A percentile compares a stretch with the other conserved stretches of the same genome.
These are phyloP conservation scores for Aphis craccivora DNA, from an alignment of 1,140 invertebrate genomes.

Conservation along the genomic window DNA sequence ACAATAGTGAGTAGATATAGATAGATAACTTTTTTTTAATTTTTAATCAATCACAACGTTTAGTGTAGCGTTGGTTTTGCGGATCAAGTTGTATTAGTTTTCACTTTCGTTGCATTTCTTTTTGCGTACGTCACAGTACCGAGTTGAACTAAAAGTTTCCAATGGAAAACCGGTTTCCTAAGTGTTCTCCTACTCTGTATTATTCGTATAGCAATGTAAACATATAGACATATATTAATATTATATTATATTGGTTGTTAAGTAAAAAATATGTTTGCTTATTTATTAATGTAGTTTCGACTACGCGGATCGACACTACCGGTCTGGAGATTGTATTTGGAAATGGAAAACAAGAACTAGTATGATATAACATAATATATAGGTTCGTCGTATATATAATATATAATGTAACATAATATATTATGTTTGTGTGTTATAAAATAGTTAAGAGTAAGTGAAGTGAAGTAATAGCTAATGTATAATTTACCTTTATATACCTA, in stretches of 20 bases:
- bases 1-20: not conserved
- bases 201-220: not conserved
- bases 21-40: not conserved
- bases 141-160: conserved; percentile 38
- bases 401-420: not conserved
- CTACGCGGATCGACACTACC: not conserved
- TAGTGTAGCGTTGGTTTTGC: not conserved
- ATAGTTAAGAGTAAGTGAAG: not conserved
- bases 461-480: not conserved
- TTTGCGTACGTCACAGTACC: not conserved
- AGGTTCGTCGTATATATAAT: not conserved
- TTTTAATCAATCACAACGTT: not conserved
- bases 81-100: not conserved
- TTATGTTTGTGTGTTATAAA: not conserved
- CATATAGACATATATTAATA: not conserved
- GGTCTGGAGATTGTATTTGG: not conserved
- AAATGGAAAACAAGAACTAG: not conserved
- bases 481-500: not conserved
- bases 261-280: not conserved
- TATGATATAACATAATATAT: not conserved
- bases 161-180: conserved; percentile 41
- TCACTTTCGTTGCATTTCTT: conserved; percentile 42
- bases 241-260: not conserved
- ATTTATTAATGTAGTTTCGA: not conserved
- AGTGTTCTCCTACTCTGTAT: not conserved